These are phyloP conservation scores for Drosophila nigrodunni DNA, from an alignment of 1,140 invertebrate genomes.

Conservation along the genomic window DNA sequence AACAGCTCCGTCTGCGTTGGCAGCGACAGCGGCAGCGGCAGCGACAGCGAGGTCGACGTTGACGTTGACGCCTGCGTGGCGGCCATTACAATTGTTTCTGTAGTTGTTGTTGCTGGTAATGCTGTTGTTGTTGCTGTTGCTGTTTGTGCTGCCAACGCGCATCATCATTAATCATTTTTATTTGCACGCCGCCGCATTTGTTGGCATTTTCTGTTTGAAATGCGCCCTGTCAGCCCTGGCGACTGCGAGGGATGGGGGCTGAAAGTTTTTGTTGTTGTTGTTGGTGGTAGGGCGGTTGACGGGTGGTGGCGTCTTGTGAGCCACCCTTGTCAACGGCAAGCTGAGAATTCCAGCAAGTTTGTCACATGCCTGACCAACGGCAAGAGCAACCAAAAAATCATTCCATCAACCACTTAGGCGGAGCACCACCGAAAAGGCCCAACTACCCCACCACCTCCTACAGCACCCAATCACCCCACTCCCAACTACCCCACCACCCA, in stretches of 20 bases:
- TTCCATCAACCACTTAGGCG: slow-evolving; percentile 5
- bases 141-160: slow-evolving; percentile 64
- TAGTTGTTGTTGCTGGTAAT: slow-evolving; percentile 33
- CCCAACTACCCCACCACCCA: slow-evolving; percentile 32
- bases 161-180: slow-evolving; percentile 85
- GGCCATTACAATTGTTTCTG: slow-evolving; percentile 54
- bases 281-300: not conserved
- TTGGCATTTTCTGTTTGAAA: slow-evolving; percentile 76
- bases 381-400: slow-evolving; percentile 22
- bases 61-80: slow-evolving; percentile 68
- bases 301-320: slow-evolving; percentile 22
- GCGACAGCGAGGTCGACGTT: slow-evolving; percentile 39
- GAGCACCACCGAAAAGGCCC: slow-evolving; percentile 10
- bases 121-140: slow-evolving; percentile 37
- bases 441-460: slow-evolving; percentile 25
- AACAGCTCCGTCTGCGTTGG: not conserved
- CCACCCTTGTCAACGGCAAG: slow-evolving; percentile 72
- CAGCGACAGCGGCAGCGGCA: slow-evolving; percentile 3
- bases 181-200: slow-evolving; percentile 82
- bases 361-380: slow-evolving; percentile 66
- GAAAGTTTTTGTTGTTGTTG: slow-evolving; percentile 32
- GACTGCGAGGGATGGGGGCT: not conserved
- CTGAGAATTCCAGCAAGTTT: slow-evolving; percentile 73
- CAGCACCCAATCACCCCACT: slow-evolving; percentile 1
- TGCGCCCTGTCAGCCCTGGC: slow-evolving; percentile 52